Percentiles rank a stretch among this genome's conserved stretches.
These are phyloP conservation scores for Papilio helenus DNA, from an alignment of 1,140 invertebrate species.

Conservation along the genomic window DNA sequence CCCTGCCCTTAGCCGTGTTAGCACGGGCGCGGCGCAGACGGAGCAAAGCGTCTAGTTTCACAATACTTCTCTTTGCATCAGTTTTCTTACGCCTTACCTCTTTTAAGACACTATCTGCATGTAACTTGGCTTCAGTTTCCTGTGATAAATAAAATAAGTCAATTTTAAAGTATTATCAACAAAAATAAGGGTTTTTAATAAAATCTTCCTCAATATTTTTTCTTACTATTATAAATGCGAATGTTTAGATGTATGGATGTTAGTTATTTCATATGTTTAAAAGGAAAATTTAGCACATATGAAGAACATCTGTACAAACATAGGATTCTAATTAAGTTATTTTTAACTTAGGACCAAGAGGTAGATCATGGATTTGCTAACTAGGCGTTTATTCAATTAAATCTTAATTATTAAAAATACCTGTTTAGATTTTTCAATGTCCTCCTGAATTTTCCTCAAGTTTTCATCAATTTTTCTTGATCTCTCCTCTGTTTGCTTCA, in stretches of 20 bases:
- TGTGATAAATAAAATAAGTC: slow-evolving; percentile 57
- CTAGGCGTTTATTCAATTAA: too few relatives aligned
- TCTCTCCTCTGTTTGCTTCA: slow-evolving; percentile 73
- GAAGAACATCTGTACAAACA: too few relatives aligned
- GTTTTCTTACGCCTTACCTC: slow-evolving; percentile 87
- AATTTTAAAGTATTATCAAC: neutral
- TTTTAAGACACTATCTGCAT: slow-evolving; percentile 87
- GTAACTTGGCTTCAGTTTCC: slow-evolving; percentile 86
- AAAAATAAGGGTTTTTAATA: too few relatives aligned
- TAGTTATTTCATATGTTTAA: too few relatives aligned
- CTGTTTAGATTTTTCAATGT: slow-evolving; percentile 85
- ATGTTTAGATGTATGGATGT: too few relatives aligned
- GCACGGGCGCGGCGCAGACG: slow-evolving; percentile 85
- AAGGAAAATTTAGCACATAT: too few relatives aligned
- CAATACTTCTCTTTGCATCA: slow-evolving; percentile 86
- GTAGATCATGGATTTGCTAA: too few relatives aligned
- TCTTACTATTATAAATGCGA: too few relatives aligned
- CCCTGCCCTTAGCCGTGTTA: slow-evolving; percentile 84
- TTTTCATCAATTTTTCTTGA: slow-evolving; percentile 85
- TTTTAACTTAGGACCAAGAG: too few relatives aligned
- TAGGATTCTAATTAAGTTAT: too few relatives aligned
- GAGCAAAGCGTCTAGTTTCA: slow-evolving; percentile 84
- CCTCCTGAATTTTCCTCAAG: slow-evolving; percentile 84
- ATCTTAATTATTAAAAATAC: slow-evolving; percentile 58
- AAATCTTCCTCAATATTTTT: too few relatives aligned